Conservation (phyloP, 1,140 invertebrate genomes). For the Gerris buenoi region DNA sequence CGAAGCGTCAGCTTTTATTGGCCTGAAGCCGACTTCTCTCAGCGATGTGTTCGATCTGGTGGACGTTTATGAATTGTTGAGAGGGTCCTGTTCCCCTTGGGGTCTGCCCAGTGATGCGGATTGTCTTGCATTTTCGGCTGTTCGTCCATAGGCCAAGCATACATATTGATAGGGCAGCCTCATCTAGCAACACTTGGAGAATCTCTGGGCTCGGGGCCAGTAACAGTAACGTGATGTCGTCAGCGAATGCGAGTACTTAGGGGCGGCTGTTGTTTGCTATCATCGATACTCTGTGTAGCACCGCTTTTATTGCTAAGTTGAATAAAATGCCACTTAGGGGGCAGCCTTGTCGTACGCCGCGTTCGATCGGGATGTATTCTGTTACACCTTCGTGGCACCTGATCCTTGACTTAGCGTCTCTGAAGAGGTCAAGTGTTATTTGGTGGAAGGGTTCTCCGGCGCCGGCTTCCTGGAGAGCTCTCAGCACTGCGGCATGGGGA, state of each 20-base stretch:
- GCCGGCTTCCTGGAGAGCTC: conserved; percentile 11
- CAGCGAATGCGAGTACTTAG: no score
- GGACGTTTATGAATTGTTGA: background rate
- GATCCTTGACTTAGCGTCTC: background rate
- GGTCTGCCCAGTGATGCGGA: background rate
- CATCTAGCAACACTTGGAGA: no score
- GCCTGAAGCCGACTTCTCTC: conserved; percentile 18
- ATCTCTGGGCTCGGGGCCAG: no score
- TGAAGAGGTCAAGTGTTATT: conserved; percentile 17
- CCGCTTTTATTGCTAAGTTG: conserved; percentile 29
- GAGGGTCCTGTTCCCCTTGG: background rate
- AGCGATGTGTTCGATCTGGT: background rate
- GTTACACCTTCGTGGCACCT: conserved; percentile 14
- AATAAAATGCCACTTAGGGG: conserved; percentile 30
- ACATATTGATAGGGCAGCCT: background rate
- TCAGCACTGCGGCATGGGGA: conserved; percentile 23
- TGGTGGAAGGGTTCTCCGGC: conserved; percentile 9
- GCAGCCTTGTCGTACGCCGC: conserved; percentile 30
- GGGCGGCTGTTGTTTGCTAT: background rate
- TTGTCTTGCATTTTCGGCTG: background rate
- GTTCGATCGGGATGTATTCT: conserved; percentile 21
- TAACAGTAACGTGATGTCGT: no score
- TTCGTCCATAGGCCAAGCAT: background rate
- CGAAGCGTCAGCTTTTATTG: conserved; percentile 16
- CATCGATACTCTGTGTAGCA: conserved; percentile 10